phyloP scores from a whole-genome alignment of 2,113 vertebrate genomes.

The Hylia prasina region DNA sequence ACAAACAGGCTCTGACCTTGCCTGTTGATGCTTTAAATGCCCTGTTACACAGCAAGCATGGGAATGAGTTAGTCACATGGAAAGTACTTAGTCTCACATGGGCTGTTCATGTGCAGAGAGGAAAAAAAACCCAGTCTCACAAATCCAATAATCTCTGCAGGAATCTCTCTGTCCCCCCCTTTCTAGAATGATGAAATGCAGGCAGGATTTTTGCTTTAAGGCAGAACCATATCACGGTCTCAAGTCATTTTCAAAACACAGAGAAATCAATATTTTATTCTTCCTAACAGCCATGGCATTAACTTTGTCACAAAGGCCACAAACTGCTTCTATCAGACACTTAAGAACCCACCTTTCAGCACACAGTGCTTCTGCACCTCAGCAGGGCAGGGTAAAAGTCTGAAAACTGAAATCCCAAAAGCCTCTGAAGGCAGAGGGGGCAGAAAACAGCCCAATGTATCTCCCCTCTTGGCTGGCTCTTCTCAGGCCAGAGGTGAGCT shows the following conservation, averaged over 20 bases:
- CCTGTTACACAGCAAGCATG: slow-evolving; percentile 53
- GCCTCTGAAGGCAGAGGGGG: neutral
- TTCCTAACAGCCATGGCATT: neutral
- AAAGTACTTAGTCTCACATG: slow-evolving; percentile 72
- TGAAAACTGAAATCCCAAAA: neutral
- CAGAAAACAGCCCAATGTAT: neutral
- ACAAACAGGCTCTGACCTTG: slow-evolving; percentile 41
- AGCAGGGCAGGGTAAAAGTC: neutral
- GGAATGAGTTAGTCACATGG: slow-evolving; percentile 74
- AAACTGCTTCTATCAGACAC: neutral
- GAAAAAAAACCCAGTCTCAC: slow-evolving; percentile 40
- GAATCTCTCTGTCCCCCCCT: slow-evolving; percentile 50
- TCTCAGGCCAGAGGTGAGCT: slow-evolving; percentile 11
- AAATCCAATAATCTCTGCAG: slow-evolving; percentile 68
- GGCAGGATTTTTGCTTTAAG: slow-evolving; percentile 44
- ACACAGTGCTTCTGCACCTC: neutral
- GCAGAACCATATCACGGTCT: slow-evolving; percentile 21
- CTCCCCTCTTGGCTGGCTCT: neutral
- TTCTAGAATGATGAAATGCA: slow-evolving; percentile 28
- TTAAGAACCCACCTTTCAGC: neutral
- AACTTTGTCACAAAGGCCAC: neutral
- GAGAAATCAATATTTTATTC: neutral
- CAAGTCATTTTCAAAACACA: neutral
- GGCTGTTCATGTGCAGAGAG: slow-evolving; percentile 65
- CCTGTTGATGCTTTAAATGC: slow-evolving; percentile 46